A percentile compares a stretch with the other conserved stretches of the same genome.
These are phyloP conservation scores for Agrotis clavis DNA, from an alignment of 2,888 invertebrate genomes.

Conservation along the genomic window DNA sequence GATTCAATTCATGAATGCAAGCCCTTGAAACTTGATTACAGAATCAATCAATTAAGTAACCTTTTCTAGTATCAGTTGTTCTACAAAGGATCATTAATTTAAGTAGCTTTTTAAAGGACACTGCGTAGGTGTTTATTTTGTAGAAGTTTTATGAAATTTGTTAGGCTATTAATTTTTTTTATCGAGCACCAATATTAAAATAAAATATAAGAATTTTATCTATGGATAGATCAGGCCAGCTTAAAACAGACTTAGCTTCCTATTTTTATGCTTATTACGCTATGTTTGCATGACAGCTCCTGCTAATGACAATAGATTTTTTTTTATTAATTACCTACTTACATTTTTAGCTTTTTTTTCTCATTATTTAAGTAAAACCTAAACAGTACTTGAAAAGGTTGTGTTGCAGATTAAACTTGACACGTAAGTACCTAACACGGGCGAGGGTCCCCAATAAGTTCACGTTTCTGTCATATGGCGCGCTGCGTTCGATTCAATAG, in stretches of 20 bases:
- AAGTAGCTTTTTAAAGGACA: conserved; percentile 41
- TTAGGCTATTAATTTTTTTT: conserved; percentile 38
- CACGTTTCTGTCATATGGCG: too few relatives aligned
- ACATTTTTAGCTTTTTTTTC: too few relatives aligned
- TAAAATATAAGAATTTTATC: conserved; percentile 25
- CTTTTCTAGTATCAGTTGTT: conserved; percentile 26
- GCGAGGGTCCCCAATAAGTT: too few relatives aligned
- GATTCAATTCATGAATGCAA: conserved; percentile 4
- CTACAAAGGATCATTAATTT: conserved; percentile 42
- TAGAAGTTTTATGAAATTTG: conserved; percentile 40
- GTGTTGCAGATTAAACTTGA: too few relatives aligned
- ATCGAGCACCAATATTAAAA: conserved; percentile 13
- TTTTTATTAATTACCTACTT: too few relatives aligned
- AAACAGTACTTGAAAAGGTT: too few relatives aligned
- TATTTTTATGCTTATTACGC: too few relatives aligned
- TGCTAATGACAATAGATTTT: too few relatives aligned
- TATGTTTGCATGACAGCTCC: too few relatives aligned
- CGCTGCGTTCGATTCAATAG: too few relatives aligned
- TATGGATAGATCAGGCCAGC: conserved; percentile 27
- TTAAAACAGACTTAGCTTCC: conserved; percentile 11
- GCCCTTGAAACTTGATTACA: conserved; percentile 21
- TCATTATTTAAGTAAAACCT: too few relatives aligned
- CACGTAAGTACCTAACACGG: too few relatives aligned
- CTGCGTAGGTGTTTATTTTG: conserved; percentile 38
- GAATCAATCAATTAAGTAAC: conserved; percentile 29